A percentile compares a stretch with the other conserved stretches of the same genome.
Conservation (phyloP, 2,113 vertebrate genomes). For the Phyllopteryx taeniolatus region DNA sequence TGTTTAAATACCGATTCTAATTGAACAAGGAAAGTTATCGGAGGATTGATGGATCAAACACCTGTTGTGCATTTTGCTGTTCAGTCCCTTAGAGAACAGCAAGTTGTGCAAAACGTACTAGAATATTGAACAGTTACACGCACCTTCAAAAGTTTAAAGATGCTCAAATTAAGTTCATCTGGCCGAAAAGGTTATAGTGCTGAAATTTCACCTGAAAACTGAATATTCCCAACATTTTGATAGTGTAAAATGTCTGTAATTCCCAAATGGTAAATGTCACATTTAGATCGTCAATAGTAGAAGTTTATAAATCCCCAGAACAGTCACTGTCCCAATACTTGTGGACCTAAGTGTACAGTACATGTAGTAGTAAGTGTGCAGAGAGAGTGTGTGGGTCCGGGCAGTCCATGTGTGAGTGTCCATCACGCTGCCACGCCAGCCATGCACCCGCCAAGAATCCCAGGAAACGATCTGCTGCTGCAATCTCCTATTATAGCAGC, state of each 20-base stretch:
- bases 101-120: background rate
- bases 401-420: conserved; percentile 67
- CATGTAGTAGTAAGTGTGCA: background rate
- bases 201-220: too few relatives aligned
- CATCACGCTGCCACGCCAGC: conserved; percentile 54
- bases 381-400: conserved; percentile 32
- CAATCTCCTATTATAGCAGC: conserved; percentile 71
- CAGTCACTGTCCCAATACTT: background rate
- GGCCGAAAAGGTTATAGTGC: too few relatives aligned
- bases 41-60: too few relatives aligned
- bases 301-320: background rate
- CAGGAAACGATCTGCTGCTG: conserved; percentile 62
- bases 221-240: too few relatives aligned
- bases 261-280: background rate
- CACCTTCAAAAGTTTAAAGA: background rate
- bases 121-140: background rate
- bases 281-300: background rate
- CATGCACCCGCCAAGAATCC: conserved; percentile 60
- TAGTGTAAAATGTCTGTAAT: too few relatives aligned
- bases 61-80: background rate
- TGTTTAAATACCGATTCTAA: background rate
- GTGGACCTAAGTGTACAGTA: background rate
- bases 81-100: background rate
- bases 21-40: background rate
- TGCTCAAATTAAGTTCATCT: background rate